These are phyloP conservation scores for Phortica okadai DNA, from an alignment of 2,888 invertebrate genomes.

Conservation along the genomic window DNA sequence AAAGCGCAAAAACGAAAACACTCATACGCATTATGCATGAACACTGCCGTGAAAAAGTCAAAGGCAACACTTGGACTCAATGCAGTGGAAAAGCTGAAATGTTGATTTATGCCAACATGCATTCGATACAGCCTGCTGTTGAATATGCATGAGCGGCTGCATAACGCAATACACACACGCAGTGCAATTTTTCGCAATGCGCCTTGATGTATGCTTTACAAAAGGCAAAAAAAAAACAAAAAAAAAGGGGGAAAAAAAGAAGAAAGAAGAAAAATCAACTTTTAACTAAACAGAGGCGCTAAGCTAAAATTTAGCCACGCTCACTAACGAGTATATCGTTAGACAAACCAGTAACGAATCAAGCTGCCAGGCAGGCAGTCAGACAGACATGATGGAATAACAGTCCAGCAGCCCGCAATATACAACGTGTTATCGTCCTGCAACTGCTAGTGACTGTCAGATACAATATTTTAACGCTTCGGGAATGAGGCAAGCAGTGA, in stretches of 20 bases:
- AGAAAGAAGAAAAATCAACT: background rate
- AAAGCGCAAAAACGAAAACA: background rate
- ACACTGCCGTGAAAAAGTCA: background rate
- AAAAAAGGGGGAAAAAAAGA: background rate
- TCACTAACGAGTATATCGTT: slow-evolving; percentile 14
- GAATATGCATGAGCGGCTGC: slow-evolving; percentile 13
- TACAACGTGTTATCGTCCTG: background rate
- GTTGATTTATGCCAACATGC: slow-evolving; percentile 23
- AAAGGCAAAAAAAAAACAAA: background rate
- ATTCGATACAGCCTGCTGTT: background rate
- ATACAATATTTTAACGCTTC: background rate
- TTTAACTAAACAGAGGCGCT: background rate
- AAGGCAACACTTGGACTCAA: background rate
- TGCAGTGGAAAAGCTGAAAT: background rate
- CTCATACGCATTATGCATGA: background rate
- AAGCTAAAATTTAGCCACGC: background rate
- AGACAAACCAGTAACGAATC: background rate
- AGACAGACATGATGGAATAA: background rate
- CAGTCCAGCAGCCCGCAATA: background rate
- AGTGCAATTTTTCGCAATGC: background rate
- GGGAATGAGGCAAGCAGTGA: background rate
- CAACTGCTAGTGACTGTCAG: background rate
- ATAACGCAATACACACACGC: background rate
- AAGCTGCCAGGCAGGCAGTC: background rate
- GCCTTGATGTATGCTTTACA: background rate